Percentiles rank a stretch among this genome's conserved stretches.
These are phyloP conservation scores for Falco punctatus DNA, from an alignment of 2,113 vertebrate species.

Conservation along the genomic window DNA sequence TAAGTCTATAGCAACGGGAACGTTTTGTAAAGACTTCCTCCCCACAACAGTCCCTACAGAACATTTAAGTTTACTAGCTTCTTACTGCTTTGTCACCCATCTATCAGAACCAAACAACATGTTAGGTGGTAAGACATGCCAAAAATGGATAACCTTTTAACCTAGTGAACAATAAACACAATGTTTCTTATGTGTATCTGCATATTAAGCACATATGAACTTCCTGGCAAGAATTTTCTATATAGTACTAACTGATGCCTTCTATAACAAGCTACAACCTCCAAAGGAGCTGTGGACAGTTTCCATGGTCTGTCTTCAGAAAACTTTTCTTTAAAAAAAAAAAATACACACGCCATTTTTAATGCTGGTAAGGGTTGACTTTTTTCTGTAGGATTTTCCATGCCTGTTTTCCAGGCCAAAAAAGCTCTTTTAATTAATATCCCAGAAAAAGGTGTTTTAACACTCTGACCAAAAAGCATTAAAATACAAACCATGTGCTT, in stretches of 20 bases:
- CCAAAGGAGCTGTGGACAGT: not conserved
- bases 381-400: not conserved
- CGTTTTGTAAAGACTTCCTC: not conserved
- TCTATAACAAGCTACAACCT: not conserved
- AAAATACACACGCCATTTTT: not conserved
- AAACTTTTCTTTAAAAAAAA: not conserved
- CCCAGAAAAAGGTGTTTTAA: not conserved
- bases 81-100: not conserved
- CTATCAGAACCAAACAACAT: not conserved
- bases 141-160: not conserved
- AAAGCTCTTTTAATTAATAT: not conserved
- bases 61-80: not conserved
- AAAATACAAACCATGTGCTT: not conserved
- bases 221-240: not conserved
- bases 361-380: not conserved
- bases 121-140: not conserved
- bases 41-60: not conserved
- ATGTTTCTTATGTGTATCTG: not conserved
- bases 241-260: not conserved
- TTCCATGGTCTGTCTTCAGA: not conserved
- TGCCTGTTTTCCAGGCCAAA: not conserved
- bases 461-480: not conserved
- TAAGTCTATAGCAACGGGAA: accelerated
- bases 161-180: not conserved
- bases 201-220: not conserved